Percentiles rank a stretch among this genome's conserved stretches.
phyloP scores from a whole-genome alignment of 2,113 vertebrate species.

The Gymnobelideus leadbeateri region DNA sequence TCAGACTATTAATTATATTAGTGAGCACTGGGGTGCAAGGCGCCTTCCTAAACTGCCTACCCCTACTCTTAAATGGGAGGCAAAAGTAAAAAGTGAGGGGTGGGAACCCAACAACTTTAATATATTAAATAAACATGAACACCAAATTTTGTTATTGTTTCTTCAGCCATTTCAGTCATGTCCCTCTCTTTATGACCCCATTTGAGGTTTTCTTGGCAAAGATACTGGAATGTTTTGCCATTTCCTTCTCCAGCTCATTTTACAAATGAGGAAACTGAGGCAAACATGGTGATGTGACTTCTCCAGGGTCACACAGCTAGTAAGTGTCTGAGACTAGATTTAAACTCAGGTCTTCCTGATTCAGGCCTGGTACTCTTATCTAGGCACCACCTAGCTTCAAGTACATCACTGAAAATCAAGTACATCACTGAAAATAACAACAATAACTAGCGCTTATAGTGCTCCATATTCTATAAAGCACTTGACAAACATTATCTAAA shows the following conservation, averaged over 20 bases:
- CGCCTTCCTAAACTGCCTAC: background rate
- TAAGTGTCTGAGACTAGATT: background rate
- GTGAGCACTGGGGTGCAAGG: background rate
- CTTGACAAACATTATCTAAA: background rate
- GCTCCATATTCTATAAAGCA: background rate
- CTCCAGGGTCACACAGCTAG: background rate
- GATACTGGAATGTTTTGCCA: background rate
- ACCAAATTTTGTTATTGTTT: background rate
- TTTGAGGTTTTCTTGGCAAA: background rate
- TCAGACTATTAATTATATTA: conserved; percentile 76
- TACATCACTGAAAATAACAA: background rate
- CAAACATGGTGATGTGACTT: background rate
- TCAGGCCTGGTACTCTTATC: background rate
- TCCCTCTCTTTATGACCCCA: background rate
- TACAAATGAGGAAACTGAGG: background rate
- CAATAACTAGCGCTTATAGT: background rate
- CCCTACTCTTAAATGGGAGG: background rate
- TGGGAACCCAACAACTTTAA: background rate
- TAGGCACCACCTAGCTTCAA: too few species aligned
- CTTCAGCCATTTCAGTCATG: background rate
- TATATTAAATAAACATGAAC: conserved; percentile 15
- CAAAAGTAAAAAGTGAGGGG: background rate
- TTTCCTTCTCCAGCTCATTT: background rate
- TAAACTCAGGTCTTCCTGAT: background rate
- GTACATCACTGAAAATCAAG: background rate